phyloP scores from a whole-genome alignment of 1,140 invertebrate genomes.

The Pantala flavescens region DNA sequence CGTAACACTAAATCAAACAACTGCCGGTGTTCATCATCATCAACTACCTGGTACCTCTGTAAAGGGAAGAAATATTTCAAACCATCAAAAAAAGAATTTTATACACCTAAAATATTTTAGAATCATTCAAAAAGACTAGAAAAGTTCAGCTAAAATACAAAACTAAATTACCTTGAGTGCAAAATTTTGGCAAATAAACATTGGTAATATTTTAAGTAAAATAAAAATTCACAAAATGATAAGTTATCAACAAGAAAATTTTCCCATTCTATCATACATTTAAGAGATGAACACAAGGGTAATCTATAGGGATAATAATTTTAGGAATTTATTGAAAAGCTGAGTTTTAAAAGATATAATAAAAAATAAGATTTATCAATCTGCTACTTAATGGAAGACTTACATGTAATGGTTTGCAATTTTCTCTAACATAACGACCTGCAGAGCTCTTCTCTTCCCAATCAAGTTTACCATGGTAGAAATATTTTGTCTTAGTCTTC shows the following conservation, averaged over 20 bases:
- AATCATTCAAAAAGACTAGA: background rate
- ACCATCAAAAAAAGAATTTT: background rate
- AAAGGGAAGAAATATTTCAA: constrained; percentile 28
- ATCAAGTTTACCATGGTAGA: constrained; percentile 85
- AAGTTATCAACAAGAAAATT: too few species aligned
- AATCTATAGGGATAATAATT: too few species aligned
- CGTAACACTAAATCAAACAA: constrained; percentile 88
- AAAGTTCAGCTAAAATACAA: too few species aligned
- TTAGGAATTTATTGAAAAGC: too few species aligned
- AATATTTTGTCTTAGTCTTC: constrained; percentile 96
- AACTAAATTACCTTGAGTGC: too few species aligned
- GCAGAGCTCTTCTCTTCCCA: constrained; percentile 92
- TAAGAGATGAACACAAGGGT: too few species aligned
- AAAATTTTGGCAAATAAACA: too few species aligned
- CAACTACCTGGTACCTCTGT: constrained; percentile 81
- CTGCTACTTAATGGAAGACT: constrained; percentile 32
- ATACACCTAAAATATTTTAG: background rate
- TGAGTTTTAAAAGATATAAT: too few species aligned
- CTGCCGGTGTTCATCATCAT: constrained; percentile 82
- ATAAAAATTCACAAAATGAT: too few species aligned
- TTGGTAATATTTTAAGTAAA: too few species aligned
- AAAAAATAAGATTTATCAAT: too few species aligned
- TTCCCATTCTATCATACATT: too few species aligned
- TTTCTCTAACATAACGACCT: constrained; percentile 93
- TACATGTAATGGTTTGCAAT: constrained; percentile 91